Base-by-base conservation (phyloP, 1,140 invertebrate species). In the Luehdorfia chinensis region DNA sequence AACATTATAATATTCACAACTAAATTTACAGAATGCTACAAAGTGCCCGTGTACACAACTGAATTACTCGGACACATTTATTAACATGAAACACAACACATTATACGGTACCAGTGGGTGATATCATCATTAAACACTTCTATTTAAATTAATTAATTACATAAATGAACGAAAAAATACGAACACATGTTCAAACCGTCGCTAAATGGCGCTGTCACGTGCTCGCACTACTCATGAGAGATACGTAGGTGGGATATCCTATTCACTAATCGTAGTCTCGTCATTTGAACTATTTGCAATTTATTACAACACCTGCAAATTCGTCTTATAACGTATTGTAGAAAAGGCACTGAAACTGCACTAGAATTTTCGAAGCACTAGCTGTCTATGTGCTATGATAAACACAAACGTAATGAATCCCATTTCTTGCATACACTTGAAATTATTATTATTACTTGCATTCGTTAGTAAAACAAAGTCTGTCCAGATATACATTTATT, bases 131-230 rank as follows among this genome's bases (percentile, higher is more conserved):
- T 19, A 55, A 51, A 66, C 55, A 18, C 47, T 53, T 41, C 60
- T 48, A 47, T 57, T 60, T 59, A 66, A 68, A 68, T 59, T 55
- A 64, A 59, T 61, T 67, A 74, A 74, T 68, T 66, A 66, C 49
- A 46, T 57, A 69, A 74, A 70, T 62, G 49, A 62, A 66, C 14
- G 55, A 45, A 63, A 69, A 68, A 71, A 66, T 50, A 57, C 54
- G 45, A 51, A 47, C 50, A 59, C 61, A 55, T 51, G 48, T 56
- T 23, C 33, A 33, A 54, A 55, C 50, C 34, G 36, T 19, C 49
- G 44, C 57, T 54, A 55, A 55, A 45, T 48, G 46, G 37, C 47
- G 51, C 31, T 65, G 66, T 75, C 75, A 75, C 70, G 75, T 61
- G 74, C 56, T 66, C 23, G n/a, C 21, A 5, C 14, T 30, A 54